Evolutionary conservation across 2,888 invertebrate genomes (phyloP), one percentile per base, ranked within the genome.

Genomic region (Habrosyne pyritoides): DNA sequence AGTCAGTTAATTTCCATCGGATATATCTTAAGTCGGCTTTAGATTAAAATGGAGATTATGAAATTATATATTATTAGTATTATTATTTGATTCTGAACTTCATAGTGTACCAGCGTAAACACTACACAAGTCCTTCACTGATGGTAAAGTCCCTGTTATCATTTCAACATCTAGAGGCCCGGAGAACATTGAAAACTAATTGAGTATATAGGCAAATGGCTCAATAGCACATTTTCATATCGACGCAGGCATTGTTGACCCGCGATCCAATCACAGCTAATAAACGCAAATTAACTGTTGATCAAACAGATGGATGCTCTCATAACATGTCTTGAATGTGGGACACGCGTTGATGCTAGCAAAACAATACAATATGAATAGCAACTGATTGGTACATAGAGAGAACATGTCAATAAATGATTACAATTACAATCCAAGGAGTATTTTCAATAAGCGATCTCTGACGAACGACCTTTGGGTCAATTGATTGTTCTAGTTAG

Each of bases 201-300:
- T 56, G 65, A 63, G 65, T 62, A 69, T 67, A 56, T 65, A 69
- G 60, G 71, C 74, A 75, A 80, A 81, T 78, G 81, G 81, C 68
- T 81, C 77, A 77, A 80, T 79, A 69, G 77, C 79, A 80, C n/a
- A 78, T 81, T 79, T 77, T 66, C 59, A 64, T 71, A 73, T 75
- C 66, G 66, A 59, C 66, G 77, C 79, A 83, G 80, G 83, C 78
- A 81, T 71, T 60, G 76, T 68, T 84, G 89, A 89, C 90, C 88
- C 82, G 81, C 73, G 71, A 74, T 73, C 82, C 90, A 91, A 91
- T 91, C 90, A 87, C 86, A 63, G 82, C 78, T 86, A 86, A 90
- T 89, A 83, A 88, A 88, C 72, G 78, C 83, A 86, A 87, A 91
- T 89, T 86, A 89, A 77, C 80, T 70, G 71, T 76, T 83, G 83